These are phyloP conservation scores for Gnatocerus cornutus DNA, from an alignment of 2,888 invertebrate genomes.

Conservation along the genomic window DNA sequence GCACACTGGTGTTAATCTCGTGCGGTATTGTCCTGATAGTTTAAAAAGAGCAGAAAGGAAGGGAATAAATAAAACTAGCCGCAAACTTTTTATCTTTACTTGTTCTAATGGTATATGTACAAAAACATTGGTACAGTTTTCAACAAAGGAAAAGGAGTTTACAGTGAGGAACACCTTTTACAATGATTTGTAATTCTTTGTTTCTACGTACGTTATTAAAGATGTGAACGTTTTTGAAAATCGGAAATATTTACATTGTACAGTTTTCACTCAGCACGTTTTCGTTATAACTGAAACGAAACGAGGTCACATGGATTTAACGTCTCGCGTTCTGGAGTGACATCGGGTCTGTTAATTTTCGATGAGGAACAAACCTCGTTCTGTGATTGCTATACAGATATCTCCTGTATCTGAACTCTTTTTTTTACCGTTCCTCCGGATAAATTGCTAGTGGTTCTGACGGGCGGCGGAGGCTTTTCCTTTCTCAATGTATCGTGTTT, in stretches of 20 bases:
- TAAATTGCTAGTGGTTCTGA: conserved; percentile 67
- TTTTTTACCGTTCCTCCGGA: conserved; percentile 78
- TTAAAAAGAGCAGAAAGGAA: background rate
- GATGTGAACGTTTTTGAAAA: conserved; percentile 18
- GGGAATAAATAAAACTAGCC: background rate
- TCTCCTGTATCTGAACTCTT: conserved; percentile 87
- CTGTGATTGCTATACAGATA: conserved; percentile 79
- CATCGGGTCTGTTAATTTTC: conserved; percentile 57
- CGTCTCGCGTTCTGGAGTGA: conserved; percentile 63
- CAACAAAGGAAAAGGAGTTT: conserved; percentile 20
- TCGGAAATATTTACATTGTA: conserved; percentile 24
- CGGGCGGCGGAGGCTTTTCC: conserved; percentile 69
- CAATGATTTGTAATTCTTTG: conserved; percentile 19
- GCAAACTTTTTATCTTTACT: conserved; percentile 21
- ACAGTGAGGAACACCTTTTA: conserved; percentile 39
- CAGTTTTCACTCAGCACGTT: conserved; percentile 50
- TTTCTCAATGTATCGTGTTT: conserved; percentile 58
- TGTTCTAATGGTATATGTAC: conserved; percentile 44
- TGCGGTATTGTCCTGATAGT: no score
- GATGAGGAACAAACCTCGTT: conserved; percentile 58
- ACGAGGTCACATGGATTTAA: conserved; percentile 67
- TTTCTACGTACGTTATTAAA: conserved; percentile 16
- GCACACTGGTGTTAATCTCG: no score
- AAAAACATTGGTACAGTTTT: conserved; percentile 43
- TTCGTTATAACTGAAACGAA: conserved; percentile 68